These are phyloP conservation scores for Papilio protenor DNA, from an alignment of 2,888 invertebrate genomes.

Conservation along the genomic window DNA sequence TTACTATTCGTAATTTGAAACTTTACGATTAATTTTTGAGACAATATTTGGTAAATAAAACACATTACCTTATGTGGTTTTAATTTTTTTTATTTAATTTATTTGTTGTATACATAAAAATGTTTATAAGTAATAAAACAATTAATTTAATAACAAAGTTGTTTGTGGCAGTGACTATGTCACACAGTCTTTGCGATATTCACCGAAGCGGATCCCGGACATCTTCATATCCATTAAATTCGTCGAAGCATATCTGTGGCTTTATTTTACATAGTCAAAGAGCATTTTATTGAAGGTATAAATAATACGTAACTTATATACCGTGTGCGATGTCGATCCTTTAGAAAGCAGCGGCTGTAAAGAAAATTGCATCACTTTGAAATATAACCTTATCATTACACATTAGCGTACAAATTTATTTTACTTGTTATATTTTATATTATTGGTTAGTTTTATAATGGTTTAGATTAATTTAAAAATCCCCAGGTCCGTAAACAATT, in stretches of 20 bases:
- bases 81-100: slow-evolving; percentile 71
- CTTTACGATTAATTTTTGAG: background rate
- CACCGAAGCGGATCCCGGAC: slow-evolving; percentile 50
- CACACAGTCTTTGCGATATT: slow-evolving; percentile 78
- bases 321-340: slow-evolving; percentile 67
- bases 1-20: background rate
- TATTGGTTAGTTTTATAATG: background rate
- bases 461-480: slow-evolving; percentile 5
- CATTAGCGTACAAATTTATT: background rate
- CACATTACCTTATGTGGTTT: slow-evolving; percentile 54
- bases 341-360: slow-evolving; percentile 82
- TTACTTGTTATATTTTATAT: background rate
- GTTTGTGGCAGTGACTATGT: slow-evolving; percentile 80
- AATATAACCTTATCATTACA: background rate
- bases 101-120: slow-evolving; percentile 78
- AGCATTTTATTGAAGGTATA: slow-evolving; percentile 63
- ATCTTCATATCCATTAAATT: slow-evolving; percentile 42
- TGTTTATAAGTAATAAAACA: slow-evolving; percentile 73
- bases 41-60: slow-evolving; percentile 45
- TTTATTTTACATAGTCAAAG: slow-evolving; percentile 73
- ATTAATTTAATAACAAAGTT: slow-evolving; percentile 68
- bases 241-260: slow-evolving; percentile 43
- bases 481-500: background rate
- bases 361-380: slow-evolving; percentile 50
- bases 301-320: slow-evolving; percentile 62